Base-by-base conservation (phyloP, 2,113 vertebrate genomes). In the Xyrauchen texanus region DNA sequence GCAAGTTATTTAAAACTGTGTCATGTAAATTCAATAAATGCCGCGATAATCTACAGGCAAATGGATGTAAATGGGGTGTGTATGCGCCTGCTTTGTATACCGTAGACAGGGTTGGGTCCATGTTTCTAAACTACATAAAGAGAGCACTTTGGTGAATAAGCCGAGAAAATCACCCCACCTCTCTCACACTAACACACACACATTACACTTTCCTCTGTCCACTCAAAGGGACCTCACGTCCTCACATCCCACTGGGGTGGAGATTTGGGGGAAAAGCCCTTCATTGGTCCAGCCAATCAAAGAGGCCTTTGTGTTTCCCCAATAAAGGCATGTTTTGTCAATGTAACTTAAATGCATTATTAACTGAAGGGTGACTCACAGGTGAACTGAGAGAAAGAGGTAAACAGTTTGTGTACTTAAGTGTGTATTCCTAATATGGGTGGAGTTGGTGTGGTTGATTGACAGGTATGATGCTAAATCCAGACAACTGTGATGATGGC, bases 321-420 rank as follows among this genome's bases (percentile, higher is more conserved):
- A 81, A 88, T 86, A 90, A 90, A 83, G 85, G 58, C 78, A 70
- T 12, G 83, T 89, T 87, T 78, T 89, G 69, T 87, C 55, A 61
- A 45, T 63, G 57, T 82, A 86, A 65, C 62, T 64, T 75, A 80
- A 78, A 46, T 47, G 51, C 46, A 80, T 69, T 77, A 84, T 68
- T 82, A 85, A 82, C 82, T 86, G 78, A 89, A 77, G 44, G 81
- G 67, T 76, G 70, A 57, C 77, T 79, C 11, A 5, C 21, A 84
- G 81, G 85, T 86, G 72, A 77, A 77, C 79, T 82, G 81, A 69
- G 74, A 71, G n/a, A 52, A 71, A 66, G 65, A 69, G 6, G 45
- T 47, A 52, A 12, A 51, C 47, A 63, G 58, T 46, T 76, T 81
- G 78, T 58, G 16, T 68, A 11, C 61, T 67, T 15, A 8, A 72